Evolutionary conservation across 2,797 vertebrate genomes (phyloP).

Genomic region (Tachyglossus aculeatus): DNA sequence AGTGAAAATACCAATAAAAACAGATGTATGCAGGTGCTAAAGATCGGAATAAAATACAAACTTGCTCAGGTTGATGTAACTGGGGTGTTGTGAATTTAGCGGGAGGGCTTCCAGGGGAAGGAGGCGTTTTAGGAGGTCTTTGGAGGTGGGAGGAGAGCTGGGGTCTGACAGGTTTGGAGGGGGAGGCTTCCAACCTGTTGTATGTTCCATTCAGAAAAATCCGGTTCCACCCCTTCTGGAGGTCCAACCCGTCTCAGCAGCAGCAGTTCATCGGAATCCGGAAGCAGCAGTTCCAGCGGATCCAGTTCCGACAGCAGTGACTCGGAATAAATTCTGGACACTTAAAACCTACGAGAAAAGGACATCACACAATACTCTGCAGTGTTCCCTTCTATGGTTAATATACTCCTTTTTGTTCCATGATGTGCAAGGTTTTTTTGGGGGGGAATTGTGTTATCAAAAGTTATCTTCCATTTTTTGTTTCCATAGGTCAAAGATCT

Average conservation of each 20-base stretch:
- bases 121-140: no score
- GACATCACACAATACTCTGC: conserved; percentile 32
- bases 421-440: conserved; percentile 64
- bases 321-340: conserved; percentile 80
- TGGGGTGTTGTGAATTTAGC: no score
- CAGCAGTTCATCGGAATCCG: conserved; percentile 87
- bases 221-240: conserved; percentile 78
- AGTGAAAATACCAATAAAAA: no score
- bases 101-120: no score
- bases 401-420: conserved; percentile 57
- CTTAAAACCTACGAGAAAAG: neutral
- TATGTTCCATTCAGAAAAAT: conserved; percentile 77
- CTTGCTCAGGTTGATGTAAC: no score
- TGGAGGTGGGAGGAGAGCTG: neutral
- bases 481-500: conserved; percentile 69
- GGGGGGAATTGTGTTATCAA: conserved; percentile 68
- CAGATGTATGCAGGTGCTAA: no score
- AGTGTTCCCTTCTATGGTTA: conserved; percentile 40
- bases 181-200: neutral
- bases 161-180: fast-evolving
- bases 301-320: conserved; percentile 91
- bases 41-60: no score
- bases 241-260: conserved; percentile 87
- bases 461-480: conserved; percentile 48
- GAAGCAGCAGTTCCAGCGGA: conserved; percentile 84